phyloP scores from a whole-genome alignment of 1,140 invertebrate species.

The Aphis craccivora region DNA sequence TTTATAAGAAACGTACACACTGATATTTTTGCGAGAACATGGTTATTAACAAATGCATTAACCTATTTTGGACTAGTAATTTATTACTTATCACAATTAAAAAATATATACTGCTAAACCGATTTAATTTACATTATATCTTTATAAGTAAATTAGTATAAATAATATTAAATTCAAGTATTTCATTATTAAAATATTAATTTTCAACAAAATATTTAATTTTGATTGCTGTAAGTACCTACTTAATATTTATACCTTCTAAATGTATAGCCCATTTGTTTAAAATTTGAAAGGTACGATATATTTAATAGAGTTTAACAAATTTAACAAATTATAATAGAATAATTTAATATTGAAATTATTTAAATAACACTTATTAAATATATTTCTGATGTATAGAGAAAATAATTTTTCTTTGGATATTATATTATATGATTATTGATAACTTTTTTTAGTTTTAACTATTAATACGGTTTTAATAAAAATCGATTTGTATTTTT shows the following conservation, averaged over 20 bases:
- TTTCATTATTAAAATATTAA: too few species aligned
- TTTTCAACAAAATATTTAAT: too few species aligned
- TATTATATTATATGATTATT: neutral
- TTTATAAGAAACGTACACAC: too few species aligned
- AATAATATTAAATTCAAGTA: neutral
- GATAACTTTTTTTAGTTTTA: neutral
- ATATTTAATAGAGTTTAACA: too few species aligned
- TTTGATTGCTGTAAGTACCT: too few species aligned
- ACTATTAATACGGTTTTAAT: neutral
- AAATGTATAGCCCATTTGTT: neutral
- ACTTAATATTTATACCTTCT: too few species aligned
- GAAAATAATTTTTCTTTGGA: neutral
- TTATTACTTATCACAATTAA: too few species aligned
- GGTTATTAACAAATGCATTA: too few species aligned
- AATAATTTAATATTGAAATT: neutral
- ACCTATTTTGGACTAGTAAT: too few species aligned
- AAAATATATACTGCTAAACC: too few species aligned
- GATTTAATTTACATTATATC: too few species aligned
- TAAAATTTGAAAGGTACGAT: neutral
- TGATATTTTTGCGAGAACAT: too few species aligned
- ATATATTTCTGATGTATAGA: neutral
- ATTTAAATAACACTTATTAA: neutral
- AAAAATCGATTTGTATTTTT: neutral
- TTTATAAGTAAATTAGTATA: neutral
- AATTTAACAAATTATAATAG: neutral